A percentile compares a stretch with the other conserved stretches of the same genome.
Conservation (phyloP, 2,797 vertebrate genomes). For the Thaleichthys pacificus region DNA sequence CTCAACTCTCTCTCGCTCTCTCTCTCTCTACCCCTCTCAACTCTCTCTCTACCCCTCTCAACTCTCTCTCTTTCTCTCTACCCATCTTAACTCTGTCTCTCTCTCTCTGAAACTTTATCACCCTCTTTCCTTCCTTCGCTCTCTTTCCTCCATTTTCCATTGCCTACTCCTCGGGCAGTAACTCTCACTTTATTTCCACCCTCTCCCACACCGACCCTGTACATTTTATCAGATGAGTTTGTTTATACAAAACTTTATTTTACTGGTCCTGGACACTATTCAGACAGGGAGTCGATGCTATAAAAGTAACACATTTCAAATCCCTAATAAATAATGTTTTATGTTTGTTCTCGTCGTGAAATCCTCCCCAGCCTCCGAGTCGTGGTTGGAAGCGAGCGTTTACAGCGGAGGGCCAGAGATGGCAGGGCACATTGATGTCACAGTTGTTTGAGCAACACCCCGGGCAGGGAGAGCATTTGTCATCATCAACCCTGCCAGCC, state of each 20-base stretch:
- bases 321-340: background rate
- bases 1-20: too few relatives aligned
- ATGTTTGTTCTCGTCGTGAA: slow-evolving; percentile 4
- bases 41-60: background rate
- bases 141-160: slow-evolving; percentile 1
- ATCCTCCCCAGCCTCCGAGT: background rate
- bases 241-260: background rate
- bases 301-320: slow-evolving; percentile 1
- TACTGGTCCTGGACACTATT: background rate
- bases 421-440: background rate
- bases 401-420: background rate
- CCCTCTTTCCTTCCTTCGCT: background rate
- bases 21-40: too few relatives aligned
- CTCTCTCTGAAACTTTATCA: background rate
- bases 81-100: background rate
- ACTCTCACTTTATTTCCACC: background rate
- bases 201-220: background rate
- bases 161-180: background rate
- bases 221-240: background rate
- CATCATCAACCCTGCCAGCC: background rate
- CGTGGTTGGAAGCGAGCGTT: background rate
- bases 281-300: background rate
- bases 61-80: too few relatives aligned
- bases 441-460: background rate
- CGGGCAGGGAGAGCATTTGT: slow-evolving; percentile 2